Evolutionary conservation across 1,140 invertebrate genomes (phyloP).

Genomic region (Magallana ariakensis): DNA sequence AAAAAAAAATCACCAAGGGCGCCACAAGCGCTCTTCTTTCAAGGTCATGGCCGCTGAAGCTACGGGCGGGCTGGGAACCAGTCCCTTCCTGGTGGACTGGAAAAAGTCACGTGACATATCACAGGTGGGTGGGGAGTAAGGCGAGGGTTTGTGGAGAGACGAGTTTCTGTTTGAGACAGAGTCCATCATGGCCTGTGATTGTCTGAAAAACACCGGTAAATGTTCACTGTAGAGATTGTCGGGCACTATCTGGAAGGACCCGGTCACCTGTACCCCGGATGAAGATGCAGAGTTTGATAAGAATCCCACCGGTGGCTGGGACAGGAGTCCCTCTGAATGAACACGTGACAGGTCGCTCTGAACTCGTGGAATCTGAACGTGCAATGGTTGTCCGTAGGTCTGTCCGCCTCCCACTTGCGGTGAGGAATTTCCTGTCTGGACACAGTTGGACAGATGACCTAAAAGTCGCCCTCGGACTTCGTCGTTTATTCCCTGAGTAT

Average conservation of each 20-base stretch:
- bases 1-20: conserved; percentile 38
- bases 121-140: background rate
- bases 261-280: conserved; percentile 26
- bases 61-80: background rate
- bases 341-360: conserved; percentile 22
- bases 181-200: conserved; percentile 3
- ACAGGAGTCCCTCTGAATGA: conserved; percentile 40
- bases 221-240: conserved; percentile 26
- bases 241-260: conserved; percentile 52
- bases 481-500: conserved; percentile 91
- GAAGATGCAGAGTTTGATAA: background rate
- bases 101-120: background rate
- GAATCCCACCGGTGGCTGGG: conserved; percentile 3
- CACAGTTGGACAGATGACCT: conserved; percentile 68
- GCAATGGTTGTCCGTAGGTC: conserved; percentile 48
- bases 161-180: background rate
- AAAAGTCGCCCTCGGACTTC: conserved; percentile 78
- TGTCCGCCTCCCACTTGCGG: conserved; percentile 27
- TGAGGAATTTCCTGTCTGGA: conserved; percentile 50
- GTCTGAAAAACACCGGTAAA: conserved; percentile 19
- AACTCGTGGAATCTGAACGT: conserved; percentile 44
- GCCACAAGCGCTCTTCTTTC: conserved; percentile 30
- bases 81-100: background rate
- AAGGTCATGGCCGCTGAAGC: conserved; percentile 19
- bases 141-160: background rate